Base-by-base conservation (phyloP, 1,140 invertebrate genomes). In the Drosophila pectinifera region DNA sequence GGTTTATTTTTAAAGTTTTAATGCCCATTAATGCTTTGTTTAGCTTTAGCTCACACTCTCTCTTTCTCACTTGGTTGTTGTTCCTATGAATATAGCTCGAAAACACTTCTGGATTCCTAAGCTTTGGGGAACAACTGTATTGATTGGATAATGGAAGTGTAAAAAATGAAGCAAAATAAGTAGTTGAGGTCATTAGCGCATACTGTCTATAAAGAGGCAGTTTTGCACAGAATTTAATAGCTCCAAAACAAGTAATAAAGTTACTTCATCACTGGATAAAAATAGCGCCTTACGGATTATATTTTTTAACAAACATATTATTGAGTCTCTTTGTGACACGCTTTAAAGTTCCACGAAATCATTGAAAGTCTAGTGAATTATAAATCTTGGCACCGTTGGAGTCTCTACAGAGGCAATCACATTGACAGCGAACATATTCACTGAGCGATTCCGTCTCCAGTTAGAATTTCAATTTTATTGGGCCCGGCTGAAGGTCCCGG, bases 1-100 rank as follows among this genome's bases (percentile, higher is more conserved):
- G 41, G 78, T 73, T 83, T 79, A 79, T 83, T 83, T 67, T 72
- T 79, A 68, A 75, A 79, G 72, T 48, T 41, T 79, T 72, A 48
- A 72, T 62, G 64, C 78, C 76, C 70, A 78, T 83, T 79, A 83
- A 57, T 20, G 49, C 65, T 70, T 46, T 49, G 55, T 49, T 53
- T 77, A 57, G 53, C 28, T 49, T 53, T 77, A 57, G 53, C 28
- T 13, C 16, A 5, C 53, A 39, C 28, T 64, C 8, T 16, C 24
- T 38, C 26, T 26, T 45, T 59, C 13, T 39, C 13, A 13, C 13
- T 45, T 57, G 10, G 5, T 18, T 20, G 22, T 11, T 31, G 28
- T 22, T 61, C 13, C 24, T 70, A 70, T 64, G 54, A 64, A 67
- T 55, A 64, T 55, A 73, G 56, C 42, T 57, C 49, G 13, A 38